phyloP scores from a whole-genome alignment of 2,113 vertebrate genomes.

The Eretmochelys imbricata region DNA sequence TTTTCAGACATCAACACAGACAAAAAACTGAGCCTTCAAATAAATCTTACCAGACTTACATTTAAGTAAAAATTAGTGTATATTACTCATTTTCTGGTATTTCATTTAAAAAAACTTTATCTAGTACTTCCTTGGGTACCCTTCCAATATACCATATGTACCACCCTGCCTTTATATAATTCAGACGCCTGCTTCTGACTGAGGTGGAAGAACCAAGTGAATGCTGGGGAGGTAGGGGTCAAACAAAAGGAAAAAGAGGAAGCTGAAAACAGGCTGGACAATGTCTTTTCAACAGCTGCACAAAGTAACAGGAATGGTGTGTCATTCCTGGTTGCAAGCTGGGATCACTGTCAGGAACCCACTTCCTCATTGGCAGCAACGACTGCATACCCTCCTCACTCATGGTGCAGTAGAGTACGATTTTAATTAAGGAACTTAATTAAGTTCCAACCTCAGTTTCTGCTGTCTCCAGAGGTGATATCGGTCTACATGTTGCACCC shows the following conservation, averaged over 20 bases:
- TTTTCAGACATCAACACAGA: conserved; percentile 41
- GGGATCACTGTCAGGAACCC: neutral
- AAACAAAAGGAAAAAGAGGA: conserved; percentile 22
- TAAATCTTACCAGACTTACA: conserved; percentile 37
- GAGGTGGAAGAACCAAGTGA: neutral
- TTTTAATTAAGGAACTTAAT: neutral
- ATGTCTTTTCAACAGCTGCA: neutral
- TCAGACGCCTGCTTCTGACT: neutral
- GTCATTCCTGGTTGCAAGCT: rapidly evolving
- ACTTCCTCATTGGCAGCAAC: neutral
- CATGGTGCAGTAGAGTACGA: neutral
- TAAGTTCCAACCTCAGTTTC: neutral
- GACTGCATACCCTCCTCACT: neutral
- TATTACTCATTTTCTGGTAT: conserved; percentile 46
- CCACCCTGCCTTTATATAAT: neutral
- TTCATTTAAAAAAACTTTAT: conserved; percentile 55
- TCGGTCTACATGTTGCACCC: neutral
- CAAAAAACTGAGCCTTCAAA: conserved; percentile 16
- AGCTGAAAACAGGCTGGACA: neutral
- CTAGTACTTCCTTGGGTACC: conserved; percentile 9
- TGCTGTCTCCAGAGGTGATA: neutral
- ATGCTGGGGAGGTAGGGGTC: neutral
- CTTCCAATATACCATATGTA: neutral
- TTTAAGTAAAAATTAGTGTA: conserved; percentile 14
- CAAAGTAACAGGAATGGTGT: neutral